Percentiles rank a stretch among this genome's conserved stretches.
Evolutionary conservation across 2,797 vertebrate genomes (phyloP).

Genomic region (Carcharodon carcharias): DNA sequence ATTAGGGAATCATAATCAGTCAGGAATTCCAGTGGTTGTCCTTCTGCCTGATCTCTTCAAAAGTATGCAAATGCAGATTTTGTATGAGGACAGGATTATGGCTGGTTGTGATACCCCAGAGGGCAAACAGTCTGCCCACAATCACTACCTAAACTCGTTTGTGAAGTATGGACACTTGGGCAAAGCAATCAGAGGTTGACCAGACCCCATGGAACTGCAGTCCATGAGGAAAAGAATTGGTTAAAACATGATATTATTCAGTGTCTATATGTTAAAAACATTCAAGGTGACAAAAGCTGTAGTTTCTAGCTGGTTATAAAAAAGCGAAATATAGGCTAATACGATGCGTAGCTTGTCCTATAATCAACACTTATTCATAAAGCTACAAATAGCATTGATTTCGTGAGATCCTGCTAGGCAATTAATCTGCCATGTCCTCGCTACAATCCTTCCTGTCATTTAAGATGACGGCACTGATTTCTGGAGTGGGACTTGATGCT

Average conservation of each 20-base stretch:
- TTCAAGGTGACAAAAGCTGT: background rate
- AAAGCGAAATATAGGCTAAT: background rate
- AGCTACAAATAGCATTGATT: background rate
- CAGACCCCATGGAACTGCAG: background rate
- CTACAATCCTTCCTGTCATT: background rate
- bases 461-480: conserved; percentile 8
- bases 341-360: background rate
- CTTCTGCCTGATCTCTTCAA: background rate
- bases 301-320: background rate
- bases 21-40: background rate
- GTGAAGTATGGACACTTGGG: background rate
- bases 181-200: background rate
- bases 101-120: background rate
- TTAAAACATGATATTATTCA: background rate
- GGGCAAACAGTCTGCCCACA: background rate
- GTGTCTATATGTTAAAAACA: background rate
- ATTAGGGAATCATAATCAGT: background rate
- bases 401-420: background rate
- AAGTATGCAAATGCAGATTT: background rate
- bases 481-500: conserved; percentile 7
- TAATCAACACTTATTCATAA: conserved; percentile 19
- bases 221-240: background rate
- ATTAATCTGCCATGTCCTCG: background rate
- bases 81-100: background rate
- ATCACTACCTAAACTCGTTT: background rate